phyloP scores from a whole-genome alignment of 2,113 vertebrate genomes.

The Cynoglossus semilaevis region DNA sequence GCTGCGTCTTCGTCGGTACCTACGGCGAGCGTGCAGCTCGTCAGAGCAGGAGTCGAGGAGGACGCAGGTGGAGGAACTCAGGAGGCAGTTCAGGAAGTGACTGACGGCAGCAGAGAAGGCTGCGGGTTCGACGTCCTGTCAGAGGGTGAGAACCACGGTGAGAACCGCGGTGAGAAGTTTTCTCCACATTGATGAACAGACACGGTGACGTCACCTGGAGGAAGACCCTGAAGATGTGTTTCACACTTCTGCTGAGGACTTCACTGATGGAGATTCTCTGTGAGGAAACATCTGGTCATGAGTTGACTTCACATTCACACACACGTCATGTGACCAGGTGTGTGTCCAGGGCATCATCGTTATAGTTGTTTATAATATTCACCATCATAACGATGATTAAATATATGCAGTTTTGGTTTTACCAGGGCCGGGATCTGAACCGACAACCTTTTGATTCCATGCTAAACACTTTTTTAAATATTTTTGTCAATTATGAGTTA shows the following conservation, averaged over 20 bases:
- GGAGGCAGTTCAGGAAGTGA: conserved; percentile 96
- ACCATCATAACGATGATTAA: too few species aligned
- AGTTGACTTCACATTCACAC: too few species aligned
- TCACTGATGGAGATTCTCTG: conserved; percentile 91
- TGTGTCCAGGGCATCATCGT: too few species aligned
- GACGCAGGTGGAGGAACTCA: conserved; percentile 87
- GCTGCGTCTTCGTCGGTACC: conserved; percentile 85
- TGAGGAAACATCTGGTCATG: conserved; percentile 21
- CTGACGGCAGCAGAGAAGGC: conserved; percentile 91
- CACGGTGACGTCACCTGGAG: conserved; percentile 80
- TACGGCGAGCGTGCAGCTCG: conserved; percentile 86
- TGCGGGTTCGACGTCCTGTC: conserved; percentile 88
- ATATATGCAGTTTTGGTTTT: too few species aligned
- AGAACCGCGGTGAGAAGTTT: background rate
- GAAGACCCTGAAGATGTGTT: conserved; percentile 93
- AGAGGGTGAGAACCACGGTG: conserved; percentile 8
- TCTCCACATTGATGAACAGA: too few species aligned
- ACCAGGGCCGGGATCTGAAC: too few species aligned
- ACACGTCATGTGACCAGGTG: too few species aligned
- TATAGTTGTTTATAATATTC: too few species aligned
- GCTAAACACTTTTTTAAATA: too few species aligned
- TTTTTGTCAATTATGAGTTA: too few species aligned
- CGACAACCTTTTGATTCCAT: too few species aligned
- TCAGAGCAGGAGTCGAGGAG: conserved; percentile 84
- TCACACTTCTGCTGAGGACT: conserved; percentile 89